These are phyloP conservation scores for Boulengeromyrus knoepffleri DNA, from an alignment of 2,113 vertebrate genomes.

Conservation along the genomic window DNA sequence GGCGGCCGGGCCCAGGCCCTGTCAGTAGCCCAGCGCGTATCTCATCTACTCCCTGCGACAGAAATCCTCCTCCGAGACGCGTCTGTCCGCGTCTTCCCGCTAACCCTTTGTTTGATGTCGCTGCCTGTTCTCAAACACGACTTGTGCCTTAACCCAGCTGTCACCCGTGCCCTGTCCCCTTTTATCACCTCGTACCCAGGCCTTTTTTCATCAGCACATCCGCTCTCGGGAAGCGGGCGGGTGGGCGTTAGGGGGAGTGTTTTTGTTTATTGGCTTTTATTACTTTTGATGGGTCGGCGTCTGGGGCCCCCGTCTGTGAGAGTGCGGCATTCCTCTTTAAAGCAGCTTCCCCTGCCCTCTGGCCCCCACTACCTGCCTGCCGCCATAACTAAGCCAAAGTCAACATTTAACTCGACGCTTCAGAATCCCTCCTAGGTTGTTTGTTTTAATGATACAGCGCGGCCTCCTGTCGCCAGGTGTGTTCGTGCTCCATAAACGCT, in stretches of 20 bases:
- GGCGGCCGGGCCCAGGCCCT: slow-evolving; percentile 60
- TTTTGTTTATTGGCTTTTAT: slow-evolving; percentile 39
- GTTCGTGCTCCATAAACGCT: neutral
- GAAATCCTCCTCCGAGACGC: slow-evolving; percentile 66
- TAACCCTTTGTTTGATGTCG: slow-evolving; percentile 68
- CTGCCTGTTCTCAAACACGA: slow-evolving; percentile 67
- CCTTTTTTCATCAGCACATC: slow-evolving; percentile 53
- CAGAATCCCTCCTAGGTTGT: too few species aligned
- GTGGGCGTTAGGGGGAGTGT: slow-evolving; percentile 19
- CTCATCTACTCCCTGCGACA: slow-evolving; percentile 66
- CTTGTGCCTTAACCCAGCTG: slow-evolving; percentile 67
- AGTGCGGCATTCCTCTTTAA: neutral
- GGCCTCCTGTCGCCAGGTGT: neutral
- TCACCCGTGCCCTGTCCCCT: slow-evolving; percentile 66
- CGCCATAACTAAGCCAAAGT: neutral
- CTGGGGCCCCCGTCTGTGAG: neutral
- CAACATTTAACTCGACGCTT: neutral
- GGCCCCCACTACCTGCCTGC: neutral
- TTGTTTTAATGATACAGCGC: neutral
- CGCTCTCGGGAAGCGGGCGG: slow-evolving; percentile 36
- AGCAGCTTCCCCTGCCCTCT: neutral
- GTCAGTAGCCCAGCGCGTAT: slow-evolving; percentile 57
- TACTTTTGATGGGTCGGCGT: neutral
- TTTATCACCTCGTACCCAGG: slow-evolving; percentile 58
- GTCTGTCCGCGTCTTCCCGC: slow-evolving; percentile 59